Evolutionary conservation across 2,888 invertebrate species (phyloP), one percentile per base, ranked within the genome.

Genomic region (Agrochola macilenta): DNA sequence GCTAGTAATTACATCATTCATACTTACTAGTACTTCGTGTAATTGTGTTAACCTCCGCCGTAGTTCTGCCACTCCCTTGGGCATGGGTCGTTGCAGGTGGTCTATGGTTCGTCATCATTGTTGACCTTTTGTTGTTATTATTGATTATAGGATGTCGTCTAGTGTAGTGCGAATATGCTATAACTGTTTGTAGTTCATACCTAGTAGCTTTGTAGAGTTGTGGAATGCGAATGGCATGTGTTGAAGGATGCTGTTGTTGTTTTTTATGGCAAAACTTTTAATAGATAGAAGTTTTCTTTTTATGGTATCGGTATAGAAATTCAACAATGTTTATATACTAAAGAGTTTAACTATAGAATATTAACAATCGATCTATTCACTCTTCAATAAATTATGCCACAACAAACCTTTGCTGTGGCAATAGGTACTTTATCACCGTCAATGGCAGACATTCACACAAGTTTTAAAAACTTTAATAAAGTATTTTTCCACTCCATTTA

Each of bases 1-100:
- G 66, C 87, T 87, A 89, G 89, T 93, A 92, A 93, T 94, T 93
- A 93, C 93, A 93, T 93, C 92, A 93, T 93, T 91, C 91, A 91
- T 89, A 87, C 81, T 75, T 65, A 58, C 64, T 81, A 65, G 64
- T 81, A 52, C 78, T 83, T 85, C 83, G 87, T 89, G 87, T 90
- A 88, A 89, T 90, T 90, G 89, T 85, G 90, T 90, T 91, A 91
- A 90, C 91, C 90, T 91, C 89, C 66, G 60, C 49, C 57, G 39
- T 61, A 20, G 61, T 64, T 35, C 74, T 69, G 72, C 65, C 74
- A 23, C 74, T 60, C 74, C 78, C 65, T 30, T 52, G 35, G 2
- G 39, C 17, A 5, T 20, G 49, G 23, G 20, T 17, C 39, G 35
- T 3, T 8, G 54, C 14, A 60, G 57, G 65, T 72, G 76, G 61